Conservation (phyloP, 2,888 invertebrate genomes). For the Aspidiotus rigidus region DNA sequence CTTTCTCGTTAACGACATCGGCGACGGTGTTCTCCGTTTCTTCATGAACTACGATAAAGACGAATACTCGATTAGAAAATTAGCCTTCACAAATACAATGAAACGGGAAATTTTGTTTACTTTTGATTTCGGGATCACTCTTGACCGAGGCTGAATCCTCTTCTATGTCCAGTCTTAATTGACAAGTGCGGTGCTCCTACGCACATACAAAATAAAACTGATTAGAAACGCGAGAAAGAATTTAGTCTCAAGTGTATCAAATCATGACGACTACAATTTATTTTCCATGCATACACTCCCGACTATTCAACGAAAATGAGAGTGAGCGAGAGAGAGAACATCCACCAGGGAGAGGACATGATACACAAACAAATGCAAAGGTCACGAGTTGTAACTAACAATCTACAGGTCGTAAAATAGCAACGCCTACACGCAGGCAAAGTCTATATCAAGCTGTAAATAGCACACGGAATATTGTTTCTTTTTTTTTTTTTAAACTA, state of each 20-base stretch:
- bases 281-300: no score
- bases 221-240: conserved; percentile 8
- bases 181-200: conserved; percentile 81
- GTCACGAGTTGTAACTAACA: not conserved
- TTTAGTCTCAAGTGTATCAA: not conserved
- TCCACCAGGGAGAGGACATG: no score
- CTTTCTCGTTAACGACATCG: conserved; percentile 44
- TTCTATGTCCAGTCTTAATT: conserved; percentile 53
- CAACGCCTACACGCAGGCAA: no score
- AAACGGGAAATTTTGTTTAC: conserved; percentile 37
- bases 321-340: no score
- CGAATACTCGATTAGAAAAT: not conserved
- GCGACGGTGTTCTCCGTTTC: conserved; percentile 44
- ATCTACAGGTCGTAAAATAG: conserved; percentile 3
- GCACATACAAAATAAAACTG: conserved; percentile 40
- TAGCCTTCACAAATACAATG: not conserved
- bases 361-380: not conserved
- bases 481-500: no score
- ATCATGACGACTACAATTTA: no score
- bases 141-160: conserved; percentile 79
- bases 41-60: conserved; percentile 41
- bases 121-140: conserved; percentile 72
- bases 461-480: no score
- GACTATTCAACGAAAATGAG: no score
- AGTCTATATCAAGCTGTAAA: no score